Evolutionary conservation across 2,113 vertebrate species (phyloP).

Genomic region (Balaeniceps rex): DNA sequence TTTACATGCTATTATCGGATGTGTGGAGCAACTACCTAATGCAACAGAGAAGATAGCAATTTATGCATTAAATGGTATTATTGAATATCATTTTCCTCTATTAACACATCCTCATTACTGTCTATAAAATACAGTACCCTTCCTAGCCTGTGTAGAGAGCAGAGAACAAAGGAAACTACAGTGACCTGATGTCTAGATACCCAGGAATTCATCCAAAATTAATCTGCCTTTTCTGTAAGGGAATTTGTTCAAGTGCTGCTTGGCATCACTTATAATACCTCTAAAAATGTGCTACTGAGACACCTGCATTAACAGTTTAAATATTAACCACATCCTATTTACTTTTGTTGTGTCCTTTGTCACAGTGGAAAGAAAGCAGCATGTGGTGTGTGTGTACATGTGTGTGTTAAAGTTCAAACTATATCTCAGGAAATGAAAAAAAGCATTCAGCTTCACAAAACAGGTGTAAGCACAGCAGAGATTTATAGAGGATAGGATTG

Average conservation of each 20-base stretch:
- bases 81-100: not conserved
- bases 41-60: not conserved
- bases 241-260: conserved; percentile 10
- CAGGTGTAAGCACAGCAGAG: conserved; percentile 4
- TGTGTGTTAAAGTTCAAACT: conserved; percentile 19
- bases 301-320: conserved; percentile 25
- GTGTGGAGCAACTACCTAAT: not conserved
- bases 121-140: not conserved
- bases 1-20: not conserved
- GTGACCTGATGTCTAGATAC: not conserved
- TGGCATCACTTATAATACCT: conserved; percentile 3
- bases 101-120: not conserved
- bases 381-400: not conserved
- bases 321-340: conserved; percentile 54
- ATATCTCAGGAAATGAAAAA: conserved; percentile 39
- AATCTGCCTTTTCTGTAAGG: conserved; percentile 42
- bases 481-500: conserved; percentile 38
- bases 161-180: not conserved
- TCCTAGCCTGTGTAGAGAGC: not conserved
- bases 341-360: conserved; percentile 25
- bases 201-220: conserved; percentile 52
- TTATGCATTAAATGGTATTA: not conserved
- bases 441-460: conserved; percentile 19
- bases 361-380: conserved; percentile 4
- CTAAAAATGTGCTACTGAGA: not conserved